Base-by-base conservation (phyloP, 1,140 invertebrate species). In the Phymastichus coffea region DNA sequence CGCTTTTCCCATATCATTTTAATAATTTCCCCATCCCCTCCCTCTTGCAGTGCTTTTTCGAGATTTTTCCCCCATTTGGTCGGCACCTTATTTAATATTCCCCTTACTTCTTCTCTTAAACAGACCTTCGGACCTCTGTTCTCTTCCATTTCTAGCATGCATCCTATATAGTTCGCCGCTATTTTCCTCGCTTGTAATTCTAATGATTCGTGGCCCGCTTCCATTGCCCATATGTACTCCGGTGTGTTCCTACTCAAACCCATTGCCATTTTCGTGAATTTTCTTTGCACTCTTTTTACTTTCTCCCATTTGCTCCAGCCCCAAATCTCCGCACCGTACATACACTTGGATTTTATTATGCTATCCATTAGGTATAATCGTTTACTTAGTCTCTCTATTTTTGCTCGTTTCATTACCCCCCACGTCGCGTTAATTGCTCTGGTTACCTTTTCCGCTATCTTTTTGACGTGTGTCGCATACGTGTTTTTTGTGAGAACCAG, bases 241-340 rank as follows among this genome's bases (percentile, higher is more conserved):
- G 52, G 52, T 19, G 52, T 56, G 26, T 33, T 44, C 23, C 19
- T 35, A 23, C 37, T 22, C n/a, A 56, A 3, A 12, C 54, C 41
- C n/a, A 47, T 7, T 2, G 43, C 28, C 43, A 35, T 37, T 37
- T 38, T 57, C n/a, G 22, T n/a, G 19, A 25, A 57, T 33, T 10
- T 57, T 6, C 20, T 26, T 19, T 57, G 54, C 3, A 61, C 23
- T 22, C 12, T 52, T 25, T 59, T 35, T 17, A 46, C 23, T 43
- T 25, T 22, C 20, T 40, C 41, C 41, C 26, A 33, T 33, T 38
- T 48, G 37, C 23, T 43, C 49, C 53, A 63, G n/a, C 63, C 59
- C n/a, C n/a, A n/a, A n/a, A n/a, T n/a, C n/a, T n/a, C n/a, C n/a
- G n/a, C n/a, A n/a, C n/a, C n/a, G n/a, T 65, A 62, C 10, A 61